Evolutionary conservation across 2,888 invertebrate species (phyloP).

Genomic region (Molorchus minor): DNA sequence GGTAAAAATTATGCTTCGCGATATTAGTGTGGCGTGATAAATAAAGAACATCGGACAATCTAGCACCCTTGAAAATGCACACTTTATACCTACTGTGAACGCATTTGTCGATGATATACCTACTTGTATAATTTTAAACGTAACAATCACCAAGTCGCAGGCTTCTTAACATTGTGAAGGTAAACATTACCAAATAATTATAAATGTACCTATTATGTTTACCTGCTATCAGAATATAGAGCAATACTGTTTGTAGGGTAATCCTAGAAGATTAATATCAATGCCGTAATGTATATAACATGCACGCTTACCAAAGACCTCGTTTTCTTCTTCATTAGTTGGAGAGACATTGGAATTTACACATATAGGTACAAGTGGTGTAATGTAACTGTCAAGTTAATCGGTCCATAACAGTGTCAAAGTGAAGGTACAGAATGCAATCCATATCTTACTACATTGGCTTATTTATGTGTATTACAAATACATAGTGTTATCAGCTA

Average conservation of each 20-base stretch:
- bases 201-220: constrained; percentile 11
- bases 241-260: constrained; percentile 19
- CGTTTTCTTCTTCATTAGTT: constrained; percentile 40
- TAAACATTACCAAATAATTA: background rate
- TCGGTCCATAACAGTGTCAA: no score
- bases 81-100: no score
- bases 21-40: no score
- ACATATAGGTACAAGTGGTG: background rate
- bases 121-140: no score
- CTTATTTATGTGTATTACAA: no score
- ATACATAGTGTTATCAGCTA: no score
- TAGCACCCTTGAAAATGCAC: no score
- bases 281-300: constrained; percentile 45
- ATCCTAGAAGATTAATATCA: constrained; percentile 39
- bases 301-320: constrained; percentile 44
- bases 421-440: constrained; percentile 32
- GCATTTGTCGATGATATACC: no score
- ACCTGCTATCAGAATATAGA: constrained; percentile 23
- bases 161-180: background rate
- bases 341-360: constrained; percentile 22
- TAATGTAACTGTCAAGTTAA: constrained; percentile 17
- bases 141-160: background rate
- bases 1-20: no score
- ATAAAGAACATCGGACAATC: no score
- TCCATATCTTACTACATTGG: no score